Percentiles rank a stretch among this genome's conserved stretches.
These are phyloP conservation scores for Drosophila robusta DNA, from an alignment of 2,888 invertebrate genomes.

Conservation along the genomic window DNA sequence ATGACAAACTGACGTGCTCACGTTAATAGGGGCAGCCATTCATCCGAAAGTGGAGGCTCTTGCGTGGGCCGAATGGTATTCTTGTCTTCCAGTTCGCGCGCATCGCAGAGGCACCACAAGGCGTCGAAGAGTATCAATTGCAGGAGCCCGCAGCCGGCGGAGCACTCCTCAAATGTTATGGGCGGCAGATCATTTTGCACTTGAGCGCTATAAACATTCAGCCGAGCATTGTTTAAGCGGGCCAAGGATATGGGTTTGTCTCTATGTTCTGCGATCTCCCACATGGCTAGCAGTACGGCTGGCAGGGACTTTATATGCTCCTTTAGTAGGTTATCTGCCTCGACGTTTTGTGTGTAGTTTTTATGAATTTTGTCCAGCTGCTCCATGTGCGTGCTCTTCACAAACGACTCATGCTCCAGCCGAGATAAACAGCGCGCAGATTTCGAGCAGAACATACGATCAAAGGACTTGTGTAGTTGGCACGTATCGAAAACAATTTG, in stretches of 20 bases:
- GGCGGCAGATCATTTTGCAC: constrained; percentile 48
- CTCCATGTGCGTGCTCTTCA: background rate
- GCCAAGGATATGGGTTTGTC: constrained; percentile 31
- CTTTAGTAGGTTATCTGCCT: constrained; percentile 9
- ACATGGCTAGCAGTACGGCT: constrained; percentile 33
- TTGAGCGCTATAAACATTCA: constrained; percentile 29
- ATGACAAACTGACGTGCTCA: background rate
- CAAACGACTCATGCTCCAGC: constrained; percentile 16
- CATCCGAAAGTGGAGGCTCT: constrained; percentile 16
- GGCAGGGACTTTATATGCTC: constrained; percentile 24
- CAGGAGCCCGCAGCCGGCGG: constrained; percentile 32
- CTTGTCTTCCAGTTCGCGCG: constrained; percentile 30
- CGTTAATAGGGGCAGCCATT: constrained; percentile 38
- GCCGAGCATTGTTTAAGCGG: constrained; percentile 28
- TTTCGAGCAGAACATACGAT: constrained; percentile 31
- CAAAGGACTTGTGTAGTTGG: constrained; percentile 23
- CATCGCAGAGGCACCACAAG: constrained; percentile 37
- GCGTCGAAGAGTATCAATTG: constrained; percentile 46
- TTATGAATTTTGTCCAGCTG: constrained; percentile 12
- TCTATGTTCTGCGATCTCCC: constrained; percentile 39
- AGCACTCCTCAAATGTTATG: constrained; percentile 42
- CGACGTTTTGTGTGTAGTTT: constrained; percentile 28
- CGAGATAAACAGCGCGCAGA: constrained; percentile 20
- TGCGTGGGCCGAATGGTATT: background rate
- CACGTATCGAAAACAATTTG: constrained; percentile 30